A percentile compares a stretch with the other conserved stretches of the same genome.
Conservation (phyloP, 2,797 vertebrate species). For the Carduelis carduelis region DNA sequence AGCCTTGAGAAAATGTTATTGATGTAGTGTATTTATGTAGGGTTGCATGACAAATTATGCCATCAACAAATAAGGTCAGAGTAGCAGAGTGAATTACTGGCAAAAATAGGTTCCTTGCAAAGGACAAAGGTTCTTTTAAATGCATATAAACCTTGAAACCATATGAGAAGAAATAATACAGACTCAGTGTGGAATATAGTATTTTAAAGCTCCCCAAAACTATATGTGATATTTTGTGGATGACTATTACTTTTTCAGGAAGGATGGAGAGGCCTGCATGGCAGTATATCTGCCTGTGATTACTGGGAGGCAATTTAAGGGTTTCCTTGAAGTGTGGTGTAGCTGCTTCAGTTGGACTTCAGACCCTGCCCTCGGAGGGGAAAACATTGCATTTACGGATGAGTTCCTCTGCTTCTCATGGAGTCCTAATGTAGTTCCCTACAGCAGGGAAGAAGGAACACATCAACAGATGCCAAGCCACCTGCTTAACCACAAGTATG, state of each 20-base stretch:
- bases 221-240: background rate
- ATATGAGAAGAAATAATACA: constrained; percentile 6
- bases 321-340: background rate
- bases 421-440: background rate
- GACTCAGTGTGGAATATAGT: background rate
- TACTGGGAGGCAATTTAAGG: background rate
- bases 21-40: constrained; percentile 73
- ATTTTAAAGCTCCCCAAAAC: constrained; percentile 9
- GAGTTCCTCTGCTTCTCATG: background rate
- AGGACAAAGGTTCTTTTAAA: constrained; percentile 53
- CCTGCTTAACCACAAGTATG: background rate
- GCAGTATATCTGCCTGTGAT: background rate
- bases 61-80: constrained; percentile 76
- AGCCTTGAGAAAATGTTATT: constrained; percentile 74
- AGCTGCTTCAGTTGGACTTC: background rate
- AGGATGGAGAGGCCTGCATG: background rate
- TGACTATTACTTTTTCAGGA: background rate
- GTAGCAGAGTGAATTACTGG: constrained; percentile 41
- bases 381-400: background rate
- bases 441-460: background rate
- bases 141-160: constrained; percentile 47
- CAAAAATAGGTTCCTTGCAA: constrained; percentile 44
- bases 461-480: background rate
- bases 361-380: background rate
- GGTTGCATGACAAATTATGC: constrained; percentile 78